Evolutionary conservation across 2,888 invertebrate species (phyloP), one percentile per base, ranked within the genome.

Genomic region (Callinectes sapidus): DNA sequence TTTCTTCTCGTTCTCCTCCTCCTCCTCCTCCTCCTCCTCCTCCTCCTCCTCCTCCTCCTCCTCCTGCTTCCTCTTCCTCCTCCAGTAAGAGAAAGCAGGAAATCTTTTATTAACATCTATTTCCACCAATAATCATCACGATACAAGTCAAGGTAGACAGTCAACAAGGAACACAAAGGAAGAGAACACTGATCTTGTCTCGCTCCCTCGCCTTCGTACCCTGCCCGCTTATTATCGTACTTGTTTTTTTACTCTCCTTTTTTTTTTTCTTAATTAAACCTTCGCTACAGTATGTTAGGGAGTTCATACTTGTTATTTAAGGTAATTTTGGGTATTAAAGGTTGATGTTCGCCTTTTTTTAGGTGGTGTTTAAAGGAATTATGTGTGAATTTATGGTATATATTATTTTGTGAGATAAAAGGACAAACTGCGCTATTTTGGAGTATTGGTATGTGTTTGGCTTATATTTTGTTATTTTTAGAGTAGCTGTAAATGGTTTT

Each of bases 61-160:
- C 14, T 14, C 32, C 10, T 32, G 5, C 77, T 28, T 77, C 77
- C 77, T 77, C 77, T 14, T 77, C 77, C 77, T 77, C 77, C 77
- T 77, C 77, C 77, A 32, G 81, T 81, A 81, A 35, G 35, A 32
- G 32, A 35, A 8, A 81, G 16, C 81, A 81, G 81, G 81, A 81
- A 32, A 10, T 81, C 81, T 81, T 81, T 2, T 23, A 81, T 81
- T 81, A 81, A 81, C 81, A 81, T 81, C 81, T 32, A 81, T 81
- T 81, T 35, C 81, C 35, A 32, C 81, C 81, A 81, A 81, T 81
- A 81, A 81, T 35, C 81, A 81, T 81, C 35, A 81, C 32, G 81
- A 32, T 35, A 81, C 81, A 35, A 81, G 32, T n/a, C n/a, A 81
- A 32, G 16, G 35, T 14, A 81, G 5, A 16, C 23, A 2, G 35